Conservation (phyloP, 2,113 vertebrate genomes). For the Semnornis frantzii region DNA sequence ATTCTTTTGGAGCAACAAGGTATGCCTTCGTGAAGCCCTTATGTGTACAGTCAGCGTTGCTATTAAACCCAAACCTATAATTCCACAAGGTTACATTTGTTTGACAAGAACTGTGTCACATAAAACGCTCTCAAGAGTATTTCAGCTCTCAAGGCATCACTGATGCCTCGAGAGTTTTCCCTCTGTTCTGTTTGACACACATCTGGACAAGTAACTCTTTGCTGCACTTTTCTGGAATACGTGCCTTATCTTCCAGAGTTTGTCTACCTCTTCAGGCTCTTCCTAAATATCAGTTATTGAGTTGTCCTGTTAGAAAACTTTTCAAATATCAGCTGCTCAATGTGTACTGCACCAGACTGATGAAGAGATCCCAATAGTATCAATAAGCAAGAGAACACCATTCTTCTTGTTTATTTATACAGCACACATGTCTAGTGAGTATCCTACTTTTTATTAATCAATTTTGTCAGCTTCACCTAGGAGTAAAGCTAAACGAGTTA, state of each 20-base stretch:
- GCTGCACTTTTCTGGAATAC: background rate
- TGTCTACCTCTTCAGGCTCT: background rate
- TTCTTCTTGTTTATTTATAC: background rate
- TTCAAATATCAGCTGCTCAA: background rate
- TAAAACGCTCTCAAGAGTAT: background rate
- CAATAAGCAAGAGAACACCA: background rate
- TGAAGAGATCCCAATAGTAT: background rate
- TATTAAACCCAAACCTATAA: background rate
- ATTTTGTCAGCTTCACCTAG: background rate
- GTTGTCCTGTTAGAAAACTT: background rate
- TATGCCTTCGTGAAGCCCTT: background rate
- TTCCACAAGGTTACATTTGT: background rate
- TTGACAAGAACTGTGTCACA: background rate
- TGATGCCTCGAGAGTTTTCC: background rate
- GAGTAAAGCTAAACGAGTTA: background rate
- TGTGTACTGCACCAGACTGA: background rate
- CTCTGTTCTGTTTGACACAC: background rate
- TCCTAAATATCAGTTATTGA: background rate
- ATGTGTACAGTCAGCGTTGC: background rate
- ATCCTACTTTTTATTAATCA: background rate
- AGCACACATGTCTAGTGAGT: accelerated
- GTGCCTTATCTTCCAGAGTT: background rate
- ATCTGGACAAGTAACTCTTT: background rate
- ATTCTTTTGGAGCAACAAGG: background rate
- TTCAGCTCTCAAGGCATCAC: background rate